These are phyloP conservation scores for Mustela erminea DNA, from an alignment of 2,797 vertebrate genomes.

Conservation along the genomic window DNA sequence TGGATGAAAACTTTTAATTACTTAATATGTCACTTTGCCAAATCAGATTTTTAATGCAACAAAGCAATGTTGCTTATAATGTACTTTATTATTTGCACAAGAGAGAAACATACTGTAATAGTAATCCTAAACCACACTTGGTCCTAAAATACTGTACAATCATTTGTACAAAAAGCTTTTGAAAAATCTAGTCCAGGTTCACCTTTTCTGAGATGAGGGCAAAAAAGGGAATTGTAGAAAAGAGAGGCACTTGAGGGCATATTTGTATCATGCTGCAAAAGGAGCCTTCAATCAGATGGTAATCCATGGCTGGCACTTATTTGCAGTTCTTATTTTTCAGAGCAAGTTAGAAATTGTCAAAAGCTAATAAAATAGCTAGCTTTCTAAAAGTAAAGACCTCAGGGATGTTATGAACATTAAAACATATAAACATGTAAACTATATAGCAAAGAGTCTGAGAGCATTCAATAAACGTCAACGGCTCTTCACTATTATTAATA, in stretches of 20 bases:
- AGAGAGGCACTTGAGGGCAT: neutral
- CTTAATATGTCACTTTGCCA: neutral
- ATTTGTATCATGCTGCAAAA: neutral
- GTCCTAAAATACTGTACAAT: neutral
- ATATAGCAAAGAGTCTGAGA: neutral
- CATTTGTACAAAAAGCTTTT: neutral
- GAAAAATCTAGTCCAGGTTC: constrained; percentile 7
- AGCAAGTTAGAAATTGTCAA: constrained; percentile 30
- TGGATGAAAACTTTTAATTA: constrained; percentile 55
- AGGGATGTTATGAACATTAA: neutral
- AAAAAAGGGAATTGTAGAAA: constrained; percentile 18
- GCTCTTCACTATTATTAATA: constrained; percentile 38
- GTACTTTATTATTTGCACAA: constrained; percentile 10
- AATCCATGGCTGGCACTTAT: neutral
- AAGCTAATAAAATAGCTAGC: constrained; percentile 44
- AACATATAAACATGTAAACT: no score
- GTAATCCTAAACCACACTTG: neutral
- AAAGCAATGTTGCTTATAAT: constrained; percentile 20
- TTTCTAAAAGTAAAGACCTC: constrained; percentile 49
- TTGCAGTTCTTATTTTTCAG: constrained; percentile 49
- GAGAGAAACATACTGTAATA: constrained; percentile 25
- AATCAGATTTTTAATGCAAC: constrained; percentile 35
- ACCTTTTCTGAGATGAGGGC: neutral
- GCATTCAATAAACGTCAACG: constrained; percentile 25
- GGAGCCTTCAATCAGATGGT: constrained; percentile 25